Base-by-base conservation (phyloP, 2,113 vertebrate species). In the Lutjanus erythropterus region DNA sequence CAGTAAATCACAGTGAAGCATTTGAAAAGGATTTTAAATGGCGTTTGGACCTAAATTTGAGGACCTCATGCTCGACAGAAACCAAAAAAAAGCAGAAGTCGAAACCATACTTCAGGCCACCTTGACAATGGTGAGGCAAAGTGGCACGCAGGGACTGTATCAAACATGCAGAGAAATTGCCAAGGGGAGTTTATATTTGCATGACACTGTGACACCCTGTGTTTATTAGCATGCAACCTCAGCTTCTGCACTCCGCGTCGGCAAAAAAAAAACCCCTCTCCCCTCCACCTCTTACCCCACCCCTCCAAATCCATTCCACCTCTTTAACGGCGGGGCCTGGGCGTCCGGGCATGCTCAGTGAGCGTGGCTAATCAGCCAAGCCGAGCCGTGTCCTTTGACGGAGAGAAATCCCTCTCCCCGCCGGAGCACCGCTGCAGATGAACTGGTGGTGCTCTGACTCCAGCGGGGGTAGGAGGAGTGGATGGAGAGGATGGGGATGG, bases 311-410 rank as follows among this genome's bases (percentile, higher is more conserved):
- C 86, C 72, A 85, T 88, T 89, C 87, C 81, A 50, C 77, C 79
- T 82, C 80, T 85, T 78, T 88, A 78, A 71, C 77, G 58, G 71
- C 52, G 33, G 77, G 77, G 86, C 72, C 64, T 61, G 0, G 79
- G 42, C 47, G 35, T 81, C 81, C 60, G 84, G 81, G 82, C 90
- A 72, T 75, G 80, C 89, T 91, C 87, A 82, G 85, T 39, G 71
- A 90, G 91, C 75, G 76, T 53, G 25, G 89, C 83, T 89, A 92
- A 93, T 92, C 92, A 80, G 77, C 87, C 85, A 39, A 90, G 85
- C 78, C 66, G 64, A 87, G 83, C 80, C 65, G 69, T 78, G 86
- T 85, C 77, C 87, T 92, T 74, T 84, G 84, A 87, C 76, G 71
- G 86, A 49, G 15, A 81, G 65, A 86, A 84, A 87, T 87, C 85